Base-by-base conservation (phyloP, 2,797 vertebrate genomes). In the Tenualosa thibaudeaui region DNA sequence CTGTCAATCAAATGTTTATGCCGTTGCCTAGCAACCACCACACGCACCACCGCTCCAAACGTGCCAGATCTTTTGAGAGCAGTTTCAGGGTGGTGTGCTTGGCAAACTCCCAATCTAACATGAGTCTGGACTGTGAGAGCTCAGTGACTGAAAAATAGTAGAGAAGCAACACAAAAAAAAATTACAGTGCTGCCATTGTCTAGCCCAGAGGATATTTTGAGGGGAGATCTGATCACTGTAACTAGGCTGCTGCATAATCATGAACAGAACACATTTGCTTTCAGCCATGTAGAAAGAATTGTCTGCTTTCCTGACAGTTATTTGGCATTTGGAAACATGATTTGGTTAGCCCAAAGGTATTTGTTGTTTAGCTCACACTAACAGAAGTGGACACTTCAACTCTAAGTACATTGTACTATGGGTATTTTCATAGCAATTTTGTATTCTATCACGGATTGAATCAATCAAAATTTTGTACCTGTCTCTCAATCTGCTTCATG, bases 331-430 rank as follows among this genome's bases (percentile, higher is more conserved):
- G 71, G 17, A 78, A 22, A 8, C 37, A 37, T 17, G 71, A 1
- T 46, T 78, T 75, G 31, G 26, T 75, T 3, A 43, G 15, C 37
- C 37, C 68, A 15, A 43, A 75, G 68, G 40, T 17, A 43, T 43
- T 78, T 78, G 17, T 78, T 78, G 17, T 78, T 22, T 71, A 40
- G 37, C 68, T 71, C 68, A 37, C 9, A 62, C 58, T 62, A 46
- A 22, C 19, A 78, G 40, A 78, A 78, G 40, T 78, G 40, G 68
- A 46, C 22, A 78, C 37, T 78, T 78, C 40, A 78, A 78, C 71
- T 19, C 71, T 9, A 78, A 43, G 50, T 51, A 51, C 10, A 51
- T 9, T 51, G 50, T 12, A 51, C 50, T 51, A 51, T 7, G 10
- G 50, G 10, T 7, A 51, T 51, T 51, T 51, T 51, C 50, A 51